Base-by-base conservation (phyloP, 2,113 vertebrate genomes). In the Neolamprologus longior region DNA sequence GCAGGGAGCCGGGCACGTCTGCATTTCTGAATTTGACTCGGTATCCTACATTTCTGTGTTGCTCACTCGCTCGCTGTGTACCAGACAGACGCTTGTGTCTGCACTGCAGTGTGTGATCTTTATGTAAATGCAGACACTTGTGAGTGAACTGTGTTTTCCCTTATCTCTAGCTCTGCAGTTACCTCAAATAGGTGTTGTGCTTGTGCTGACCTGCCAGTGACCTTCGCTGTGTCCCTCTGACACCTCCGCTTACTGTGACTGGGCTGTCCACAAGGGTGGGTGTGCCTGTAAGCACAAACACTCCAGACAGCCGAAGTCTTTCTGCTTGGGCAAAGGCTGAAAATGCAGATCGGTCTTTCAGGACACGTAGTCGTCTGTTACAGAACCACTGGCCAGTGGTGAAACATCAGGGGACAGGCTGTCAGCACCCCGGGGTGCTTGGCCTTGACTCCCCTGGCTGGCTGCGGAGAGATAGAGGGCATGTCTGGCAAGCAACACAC, bases 1-100 rank as follows among this genome's bases (percentile, higher is more conserved):
- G 84, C 50, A 76, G 68, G 85, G 85, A 33, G 54, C 37, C 78
- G 84, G 91, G 66, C 86, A 84, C 71, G 87, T 82, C 81, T 81
- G 52, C 8, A n/a, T 61, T 37, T 90, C 87, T 83, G 88, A 78
- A 68, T 91, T 81, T 92, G 79, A 88, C 88, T 92, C 89, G 1
- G 28, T 85, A 53, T 86, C 52, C 58, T 26, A 4, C 31, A 19
- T 86, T 83, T 81, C 40, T 35, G 11, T 58, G 58, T 81, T 9
- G 15, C 12, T 83, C 15, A 9, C 82, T 35, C 6, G 9, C 73
- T 79, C 54, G 45, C 86, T 84, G 73, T 91, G 82, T 85, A 80
- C 82, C 68, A 71, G 5, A 1, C 5, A 4, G 63, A 68, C 4
- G 13, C 82, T 40, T 26, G 52, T 85, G 66, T 86, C 87, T 87